Evolutionary conservation across 1,140 invertebrate genomes (phyloP).

Genomic region (Drosophila lowei): DNA sequence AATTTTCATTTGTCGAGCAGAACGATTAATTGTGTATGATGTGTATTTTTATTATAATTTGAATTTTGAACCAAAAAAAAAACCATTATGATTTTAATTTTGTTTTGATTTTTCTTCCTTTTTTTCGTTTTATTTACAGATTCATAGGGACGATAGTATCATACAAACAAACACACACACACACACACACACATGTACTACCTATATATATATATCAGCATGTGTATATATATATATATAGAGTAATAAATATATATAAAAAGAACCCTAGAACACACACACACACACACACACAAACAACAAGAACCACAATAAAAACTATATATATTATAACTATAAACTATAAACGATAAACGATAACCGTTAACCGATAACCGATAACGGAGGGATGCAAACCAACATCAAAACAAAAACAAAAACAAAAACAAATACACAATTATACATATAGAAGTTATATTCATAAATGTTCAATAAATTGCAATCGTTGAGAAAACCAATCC

Average conservation of each 20-base stretch:
- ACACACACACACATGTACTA: slow-evolving; percentile 40
- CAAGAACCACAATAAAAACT: slow-evolving; percentile 23
- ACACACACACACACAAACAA: slow-evolving; percentile 15
- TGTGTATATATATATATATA: slow-evolving; percentile 43
- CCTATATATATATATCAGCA: slow-evolving; percentile 40
- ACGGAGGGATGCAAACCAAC: slow-evolving; percentile 21
- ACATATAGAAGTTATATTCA: slow-evolving; percentile 31
- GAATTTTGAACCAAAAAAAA: slow-evolving; percentile 4
- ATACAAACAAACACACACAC: slow-evolving; percentile 49
- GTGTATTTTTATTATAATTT: slow-evolving; percentile 20
- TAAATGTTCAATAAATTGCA: slow-evolving; percentile 1
- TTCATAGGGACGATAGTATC: slow-evolving; percentile 77
- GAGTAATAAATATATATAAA: slow-evolving; percentile 41
- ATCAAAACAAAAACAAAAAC: slow-evolving; percentile 29
- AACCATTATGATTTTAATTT: slow-evolving; percentile 30
- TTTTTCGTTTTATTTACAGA: slow-evolving; percentile 67
- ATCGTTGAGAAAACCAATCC: not conserved
- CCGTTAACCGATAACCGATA: slow-evolving; percentile 12
- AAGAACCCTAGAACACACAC: slow-evolving; percentile 1
- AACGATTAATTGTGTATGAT: no score
- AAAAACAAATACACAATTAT: slow-evolving; percentile 29
- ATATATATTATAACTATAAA: slow-evolving; percentile 25
- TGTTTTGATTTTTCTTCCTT: slow-evolving; percentile 15
- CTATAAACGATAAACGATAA: slow-evolving; percentile 25
- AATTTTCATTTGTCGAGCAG: no score